Evolutionary conservation across 2,888 invertebrate genomes (phyloP).

Genomic region (Nasonovia ribisnigri): DNA sequence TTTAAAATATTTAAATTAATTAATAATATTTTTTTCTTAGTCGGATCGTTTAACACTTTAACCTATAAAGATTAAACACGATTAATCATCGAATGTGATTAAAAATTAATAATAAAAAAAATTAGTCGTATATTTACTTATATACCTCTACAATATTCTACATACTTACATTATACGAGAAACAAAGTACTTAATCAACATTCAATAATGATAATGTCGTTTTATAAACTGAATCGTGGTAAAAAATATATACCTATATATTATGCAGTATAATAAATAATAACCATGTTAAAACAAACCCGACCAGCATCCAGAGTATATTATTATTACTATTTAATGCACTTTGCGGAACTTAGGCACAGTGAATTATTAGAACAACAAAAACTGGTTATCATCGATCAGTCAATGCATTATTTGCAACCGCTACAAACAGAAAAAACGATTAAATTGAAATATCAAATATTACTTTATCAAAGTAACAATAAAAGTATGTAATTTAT

Average conservation of each 20-base stretch:
- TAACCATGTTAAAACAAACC: slow-evolving; percentile 13
- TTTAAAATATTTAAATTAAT: not conserved
- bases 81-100: not conserved
- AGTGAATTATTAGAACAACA: slow-evolving; percentile 39
- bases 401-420: not conserved
- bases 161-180: not conserved
- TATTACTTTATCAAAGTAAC: not conserved
- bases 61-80: not conserved
- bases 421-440: not conserved
- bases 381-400: slow-evolving; percentile 45
- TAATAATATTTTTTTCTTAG: not conserved
- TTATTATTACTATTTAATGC: slow-evolving; percentile 14
- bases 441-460: slow-evolving; percentile 19
- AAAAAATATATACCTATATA: not conserved
- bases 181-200: not conserved
- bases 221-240: not conserved
- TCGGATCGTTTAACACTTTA: not conserved
- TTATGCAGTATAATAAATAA: slow-evolving; percentile 6
- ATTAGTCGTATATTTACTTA: not conserved
- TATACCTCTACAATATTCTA: not conserved
- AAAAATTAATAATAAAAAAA: not conserved
- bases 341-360: not conserved
- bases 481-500: not conserved
- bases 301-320: not conserved
- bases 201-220: not conserved